Conservation (phyloP, 1,140 invertebrate species). For the Caenorhabditis latens region DNA sequence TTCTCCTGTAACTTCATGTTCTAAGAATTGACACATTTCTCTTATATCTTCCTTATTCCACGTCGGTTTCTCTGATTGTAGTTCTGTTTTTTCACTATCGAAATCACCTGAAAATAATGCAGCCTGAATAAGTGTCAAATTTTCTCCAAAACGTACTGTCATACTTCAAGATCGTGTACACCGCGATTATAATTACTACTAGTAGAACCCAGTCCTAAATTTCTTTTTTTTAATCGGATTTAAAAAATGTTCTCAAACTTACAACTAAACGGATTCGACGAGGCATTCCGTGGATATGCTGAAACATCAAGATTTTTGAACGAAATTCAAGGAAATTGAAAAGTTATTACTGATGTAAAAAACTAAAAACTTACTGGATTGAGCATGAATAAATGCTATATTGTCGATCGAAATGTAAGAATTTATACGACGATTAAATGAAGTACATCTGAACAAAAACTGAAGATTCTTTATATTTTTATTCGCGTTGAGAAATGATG, state of each 20-base stretch:
- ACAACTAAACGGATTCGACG: constrained; percentile 21
- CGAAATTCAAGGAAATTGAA: neutral
- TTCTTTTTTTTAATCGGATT: neutral
- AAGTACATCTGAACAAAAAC: constrained; percentile 19
- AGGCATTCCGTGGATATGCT: constrained; percentile 37
- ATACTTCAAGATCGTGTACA: constrained; percentile 2
- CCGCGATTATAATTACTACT: neutral
- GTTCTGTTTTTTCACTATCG: neutral
- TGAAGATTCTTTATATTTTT: too few species aligned
- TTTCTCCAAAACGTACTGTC: neutral
- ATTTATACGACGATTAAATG: neutral
- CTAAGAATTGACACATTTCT: constrained; percentile 41
- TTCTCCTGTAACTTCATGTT: constrained; percentile 37
- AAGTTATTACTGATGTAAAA: neutral
- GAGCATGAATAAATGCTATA: neutral
- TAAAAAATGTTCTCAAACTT: neutral
- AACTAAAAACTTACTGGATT: neutral
- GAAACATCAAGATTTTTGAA: neutral
- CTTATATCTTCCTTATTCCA: constrained; percentile 34
- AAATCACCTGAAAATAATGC: neutral
- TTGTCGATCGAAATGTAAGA: neutral
- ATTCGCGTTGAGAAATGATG: neutral
- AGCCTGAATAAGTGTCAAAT: neutral
- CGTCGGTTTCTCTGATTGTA: neutral
- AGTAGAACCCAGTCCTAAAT: constrained; percentile 23